Evolutionary conservation across 2,113 vertebrate genomes (phyloP).

Genomic region (Periophthalmodon schlosseri): DNA sequence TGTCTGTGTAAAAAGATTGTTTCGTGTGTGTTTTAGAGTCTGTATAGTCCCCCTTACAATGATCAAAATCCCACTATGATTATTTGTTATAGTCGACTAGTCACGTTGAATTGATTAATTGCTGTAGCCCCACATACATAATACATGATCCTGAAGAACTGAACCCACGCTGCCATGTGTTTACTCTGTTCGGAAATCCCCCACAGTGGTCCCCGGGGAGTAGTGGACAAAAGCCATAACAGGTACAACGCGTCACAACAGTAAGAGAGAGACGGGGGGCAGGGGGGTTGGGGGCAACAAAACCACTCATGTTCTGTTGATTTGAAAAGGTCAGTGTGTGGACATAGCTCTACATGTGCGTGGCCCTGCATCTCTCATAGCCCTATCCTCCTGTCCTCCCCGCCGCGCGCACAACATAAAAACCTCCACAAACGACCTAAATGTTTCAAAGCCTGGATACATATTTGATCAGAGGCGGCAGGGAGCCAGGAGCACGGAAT

Average conservation of each 20-base stretch:
- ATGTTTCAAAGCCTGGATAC: conserved; percentile 29
- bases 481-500: conserved; percentile 9
- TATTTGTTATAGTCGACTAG: too few relatives aligned
- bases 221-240: conserved; percentile 25
- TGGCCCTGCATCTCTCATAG: conserved; percentile 42
- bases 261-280: neutral
- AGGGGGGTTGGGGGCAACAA: neutral
- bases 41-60: too few relatives aligned
- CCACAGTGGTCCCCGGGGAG: conserved; percentile 20
- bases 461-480: conserved; percentile 39
- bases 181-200: conserved; percentile 18
- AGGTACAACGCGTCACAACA: conserved; percentile 15
- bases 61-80: too few relatives aligned
- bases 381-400: neutral
- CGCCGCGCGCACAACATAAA: neutral
- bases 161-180: conserved; percentile 6
- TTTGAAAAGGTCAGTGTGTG: conserved; percentile 52
- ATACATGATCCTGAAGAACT: neutral
- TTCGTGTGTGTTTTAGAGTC: too few relatives aligned
- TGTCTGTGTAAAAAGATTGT: too few relatives aligned
- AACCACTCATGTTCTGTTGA: conserved; percentile 38
- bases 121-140: too few relatives aligned
- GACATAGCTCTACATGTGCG: conserved; percentile 29
- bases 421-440: conserved; percentile 9
- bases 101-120: too few relatives aligned